Base-by-base conservation (phyloP, 1,140 invertebrate genomes). In the Tigriopus japonicus region DNA sequence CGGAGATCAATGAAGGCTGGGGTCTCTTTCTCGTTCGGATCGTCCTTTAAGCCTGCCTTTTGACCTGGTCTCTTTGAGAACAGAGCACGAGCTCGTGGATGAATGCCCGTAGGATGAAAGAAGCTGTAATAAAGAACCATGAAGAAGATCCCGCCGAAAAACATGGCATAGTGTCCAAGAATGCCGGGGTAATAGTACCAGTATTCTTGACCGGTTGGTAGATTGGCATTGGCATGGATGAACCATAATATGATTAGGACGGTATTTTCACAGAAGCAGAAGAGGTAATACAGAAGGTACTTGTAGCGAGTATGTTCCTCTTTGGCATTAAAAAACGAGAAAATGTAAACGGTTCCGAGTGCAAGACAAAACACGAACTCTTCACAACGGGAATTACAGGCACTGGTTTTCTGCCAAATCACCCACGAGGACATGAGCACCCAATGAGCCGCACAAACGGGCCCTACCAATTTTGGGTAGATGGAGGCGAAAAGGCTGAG, bases 351-450 rank as follows among this genome's bases (percentile, higher is more conserved):
- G 60, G 69, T 67, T 3, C 69, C 72, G 55, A 71, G 66, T n/a
- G 72, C 66, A 17, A 71, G 63, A 41, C 71, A 67, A 62, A 73
- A 72, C 40, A 67, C 63, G 51, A 67, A 58, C 43, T 69, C 68
- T 59, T 70, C 66, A 62, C 67, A 69, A 9, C 15, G 40, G 13
- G 43, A 59, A 28, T 28, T n/a, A 28, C 58, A 59, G n/a, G 58
- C 58, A 13, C 19, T 12, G 1, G 58, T 59, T n/a, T 42, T 12
- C 24, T 59, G 58, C 6, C 21, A 49, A 55, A 66, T 56, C 5
- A 67, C 40, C 75, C 76, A 77, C 0, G 64, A 42, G 10, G 70
- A 67, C 71, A 76, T 75, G 15, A 73, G 21, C 1, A 72, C 21
- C 71, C 74, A 76, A 63, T 76, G 76, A 45, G 68, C 64, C n/a